Evolutionary conservation across 64 coral and sea anemone species (phyloP), one percentile per base, ranked within the genome.

Genomic region (Montipora sp.): DNA sequence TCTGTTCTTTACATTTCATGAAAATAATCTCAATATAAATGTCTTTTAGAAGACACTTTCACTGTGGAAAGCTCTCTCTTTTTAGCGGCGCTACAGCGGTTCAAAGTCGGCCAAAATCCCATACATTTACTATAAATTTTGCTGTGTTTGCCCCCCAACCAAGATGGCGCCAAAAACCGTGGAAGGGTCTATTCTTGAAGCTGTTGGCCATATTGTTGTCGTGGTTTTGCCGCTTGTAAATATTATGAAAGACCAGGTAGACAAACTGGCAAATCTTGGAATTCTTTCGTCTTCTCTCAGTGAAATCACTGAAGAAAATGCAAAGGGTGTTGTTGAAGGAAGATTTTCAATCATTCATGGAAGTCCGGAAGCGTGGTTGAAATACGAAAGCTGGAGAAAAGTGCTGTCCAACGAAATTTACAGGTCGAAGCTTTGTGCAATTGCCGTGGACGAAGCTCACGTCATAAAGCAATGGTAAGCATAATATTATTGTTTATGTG

Each of bases 391-490:
- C 47, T 93, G 84, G 91, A 76, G 91, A 87, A 88, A 78, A 44
- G 6, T 93, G 47, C 81, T 93, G 51, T 18, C 44, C 16, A 87
- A 55, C 91, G 49, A 21, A 10, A 5, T 87, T 44, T 93, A 87
- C 58, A 0, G 59, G n/a, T 20, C 18, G 3, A 93, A 93, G 22
- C 48, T 92, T 44, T 93, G 91, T 87, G 81, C 48, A 14, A 93
- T 93, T 18, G 91, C 91, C n/a, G 83, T 93, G 12, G 91, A 93
- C 57, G 91, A 93, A 79, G 91, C 91, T 55, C 91, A 92, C 47
- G 91, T 93, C 15, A 93, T 93, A 77, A 93, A 93, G 59, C 91
- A 93, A 83, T 93, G 91, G 91, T 93, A 63, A 78, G 91, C 58
- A 69, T 48, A 55, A 55, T 55, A 55, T 55, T 10, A 55, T 55